These are phyloP conservation scores for Urechis unicinctus DNA, from an alignment of 2,888 invertebrate species.

Conservation along the genomic window DNA sequence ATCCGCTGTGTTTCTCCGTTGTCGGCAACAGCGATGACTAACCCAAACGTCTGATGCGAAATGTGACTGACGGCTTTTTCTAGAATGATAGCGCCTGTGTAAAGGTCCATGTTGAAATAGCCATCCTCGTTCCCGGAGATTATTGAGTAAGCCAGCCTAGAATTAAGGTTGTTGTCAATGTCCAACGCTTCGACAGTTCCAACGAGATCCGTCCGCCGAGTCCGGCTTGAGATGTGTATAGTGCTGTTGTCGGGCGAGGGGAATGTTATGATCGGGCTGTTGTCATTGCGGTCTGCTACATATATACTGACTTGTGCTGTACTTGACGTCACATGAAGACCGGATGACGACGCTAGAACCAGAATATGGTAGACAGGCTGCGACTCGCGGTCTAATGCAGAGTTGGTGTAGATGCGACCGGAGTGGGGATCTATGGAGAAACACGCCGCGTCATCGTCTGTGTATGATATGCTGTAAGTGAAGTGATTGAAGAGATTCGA, in stretches of 20 bases:
- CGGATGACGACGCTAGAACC: slow-evolving; percentile 15
- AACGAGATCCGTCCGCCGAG: slow-evolving; percentile 23
- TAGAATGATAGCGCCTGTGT: slow-evolving; percentile 47
- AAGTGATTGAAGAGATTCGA: slow-evolving; percentile 5
- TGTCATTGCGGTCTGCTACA: slow-evolving; percentile 34
- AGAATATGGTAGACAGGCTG: slow-evolving; percentile 8
- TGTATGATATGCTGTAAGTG: slow-evolving; percentile 2
- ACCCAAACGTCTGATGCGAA: slow-evolving; percentile 27
- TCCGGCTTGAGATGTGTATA: slow-evolving; percentile 19
- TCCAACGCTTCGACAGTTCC: slow-evolving; percentile 27
- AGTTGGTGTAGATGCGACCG: slow-evolving; percentile 24
- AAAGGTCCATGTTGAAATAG: slow-evolving; percentile 48
- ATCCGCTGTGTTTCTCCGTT: slow-evolving; percentile 21
- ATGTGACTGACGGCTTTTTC: slow-evolving; percentile 24
- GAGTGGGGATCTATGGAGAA: slow-evolving; percentile 25
- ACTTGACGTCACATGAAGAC: slow-evolving; percentile 15
- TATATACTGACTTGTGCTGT: slow-evolving; percentile 22
- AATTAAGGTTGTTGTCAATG: slow-evolving; percentile 27
- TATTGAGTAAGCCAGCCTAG: slow-evolving; percentile 22
- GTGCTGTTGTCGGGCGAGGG: slow-evolving; percentile 28
- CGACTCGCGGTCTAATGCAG: slow-evolving; percentile 23
- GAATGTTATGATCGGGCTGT: slow-evolving; percentile 26
- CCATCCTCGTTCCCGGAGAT: slow-evolving; percentile 44
- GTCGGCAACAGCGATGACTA: slow-evolving; percentile 33
- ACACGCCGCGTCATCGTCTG: not conserved